A percentile compares a stretch with the other conserved stretches of the same genome.
phyloP scores from a whole-genome alignment of 2,797 vertebrate species.

The Caiman crocodilus region DNA sequence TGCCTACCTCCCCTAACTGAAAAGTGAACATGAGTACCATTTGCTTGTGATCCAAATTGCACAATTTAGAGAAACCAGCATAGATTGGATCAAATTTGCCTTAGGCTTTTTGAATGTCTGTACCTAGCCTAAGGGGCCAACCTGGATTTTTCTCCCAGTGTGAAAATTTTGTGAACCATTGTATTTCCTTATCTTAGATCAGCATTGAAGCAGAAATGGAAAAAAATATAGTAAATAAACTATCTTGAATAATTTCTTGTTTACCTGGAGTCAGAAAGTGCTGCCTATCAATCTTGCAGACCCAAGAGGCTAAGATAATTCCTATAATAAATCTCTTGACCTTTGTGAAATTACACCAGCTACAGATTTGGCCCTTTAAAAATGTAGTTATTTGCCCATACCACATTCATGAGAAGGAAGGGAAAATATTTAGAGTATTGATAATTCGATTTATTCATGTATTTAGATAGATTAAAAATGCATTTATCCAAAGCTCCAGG shows the following conservation, averaged over 20 bases:
- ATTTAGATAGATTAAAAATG: constrained; percentile 32
- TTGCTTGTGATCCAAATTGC: too few relatives aligned
- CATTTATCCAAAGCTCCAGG: neutral
- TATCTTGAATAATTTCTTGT: neutral
- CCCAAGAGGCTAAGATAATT: neutral
- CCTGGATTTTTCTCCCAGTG: neutral
- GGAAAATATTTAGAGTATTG: constrained; percentile 2
- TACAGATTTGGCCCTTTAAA: neutral
- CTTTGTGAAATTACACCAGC: neutral
- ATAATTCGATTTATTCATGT: constrained; percentile 18
- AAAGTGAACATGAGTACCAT: too few relatives aligned
- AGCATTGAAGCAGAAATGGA: neutral
- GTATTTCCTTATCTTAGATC: neutral
- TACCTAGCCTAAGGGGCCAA: too few relatives aligned
- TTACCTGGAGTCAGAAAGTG: neutral
- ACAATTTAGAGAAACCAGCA: too few relatives aligned
- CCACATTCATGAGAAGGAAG: neutral
- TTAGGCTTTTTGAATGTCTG: too few relatives aligned
- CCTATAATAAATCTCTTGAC: neutral
- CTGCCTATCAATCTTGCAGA: neutral
- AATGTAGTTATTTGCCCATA: neutral
- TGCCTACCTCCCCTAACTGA: too few relatives aligned
- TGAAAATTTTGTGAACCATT: rapidly evolving
- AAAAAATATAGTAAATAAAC: neutral
- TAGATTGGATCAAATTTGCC: too few relatives aligned